These are phyloP conservation scores for Dipodomys merriami DNA, from an alignment of 2,113 vertebrate species.

Conservation along the genomic window DNA sequence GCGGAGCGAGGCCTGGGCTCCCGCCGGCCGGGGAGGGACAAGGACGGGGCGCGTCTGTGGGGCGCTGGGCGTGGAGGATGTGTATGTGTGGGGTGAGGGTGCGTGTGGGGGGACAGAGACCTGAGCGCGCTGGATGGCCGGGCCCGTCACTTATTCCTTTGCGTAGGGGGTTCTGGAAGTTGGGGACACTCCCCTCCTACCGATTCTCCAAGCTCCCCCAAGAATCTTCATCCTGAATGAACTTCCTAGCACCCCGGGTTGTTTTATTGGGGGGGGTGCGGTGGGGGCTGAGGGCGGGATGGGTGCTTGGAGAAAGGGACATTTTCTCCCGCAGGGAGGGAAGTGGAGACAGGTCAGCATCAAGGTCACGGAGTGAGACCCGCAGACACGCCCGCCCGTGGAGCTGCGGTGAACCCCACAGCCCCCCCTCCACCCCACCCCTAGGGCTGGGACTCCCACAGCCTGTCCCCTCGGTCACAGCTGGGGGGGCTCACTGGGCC, in stretches of 20 bases:
- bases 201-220: not conserved
- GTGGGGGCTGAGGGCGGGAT: too few relatives aligned
- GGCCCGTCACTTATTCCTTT: not conserved
- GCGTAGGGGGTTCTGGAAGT: not conserved
- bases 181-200: not conserved
- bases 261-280: too few relatives aligned
- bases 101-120: conserved; percentile 47
- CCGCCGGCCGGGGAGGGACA: conserved; percentile 77
- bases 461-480: not conserved
- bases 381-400: not conserved
- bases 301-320: not conserved
- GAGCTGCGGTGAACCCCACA: not conserved
- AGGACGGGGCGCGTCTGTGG: conserved; percentile 76
- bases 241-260: not conserved
- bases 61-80: conserved; percentile 29
- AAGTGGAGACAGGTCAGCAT: conserved; percentile 41
- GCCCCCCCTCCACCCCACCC: too few relatives aligned
- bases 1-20: conserved; percentile 73
- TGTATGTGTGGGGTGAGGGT: not conserved
- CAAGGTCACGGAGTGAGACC: conserved; percentile 73
- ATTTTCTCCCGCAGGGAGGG: not conserved
- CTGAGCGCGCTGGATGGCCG: not conserved
- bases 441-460: not conserved
- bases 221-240: conserved; percentile 13
- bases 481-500: not conserved